Percentiles rank a stretch among this genome's conserved stretches.
Evolutionary conservation across 2,113 vertebrate genomes (phyloP).

Genomic region (Poecilia latipinna): DNA sequence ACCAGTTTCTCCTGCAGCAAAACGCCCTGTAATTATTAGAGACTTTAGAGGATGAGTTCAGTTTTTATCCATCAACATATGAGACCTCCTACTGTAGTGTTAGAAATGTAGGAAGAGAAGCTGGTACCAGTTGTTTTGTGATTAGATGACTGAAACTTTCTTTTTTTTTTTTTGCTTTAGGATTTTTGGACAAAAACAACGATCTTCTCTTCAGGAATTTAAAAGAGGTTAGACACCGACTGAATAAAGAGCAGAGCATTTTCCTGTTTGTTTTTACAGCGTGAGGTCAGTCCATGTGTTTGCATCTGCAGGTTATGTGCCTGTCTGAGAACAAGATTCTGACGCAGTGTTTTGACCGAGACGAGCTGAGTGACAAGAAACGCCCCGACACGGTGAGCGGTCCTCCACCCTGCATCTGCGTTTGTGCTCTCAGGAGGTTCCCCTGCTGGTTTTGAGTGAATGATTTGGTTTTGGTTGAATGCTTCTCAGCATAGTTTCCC

Average conservation of each 20-base stretch:
- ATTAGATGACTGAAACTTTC: not conserved
- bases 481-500: conserved; percentile 56
- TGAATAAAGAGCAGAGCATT: not conserved
- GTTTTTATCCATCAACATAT: too few relatives aligned
- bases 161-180: conserved; percentile 65
- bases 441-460: not conserved
- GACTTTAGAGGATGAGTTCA: too few relatives aligned
- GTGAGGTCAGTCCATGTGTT: not conserved
- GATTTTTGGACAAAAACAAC: conserved; percentile 99
- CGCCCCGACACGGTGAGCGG: conserved; percentile 91
- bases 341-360: conserved; percentile 90
- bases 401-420: not conserved
- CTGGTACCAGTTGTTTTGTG: not conserved
- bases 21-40: too few relatives aligned
- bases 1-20: too few relatives aligned
- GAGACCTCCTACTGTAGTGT: too few relatives aligned
- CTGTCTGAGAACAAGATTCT: conserved; percentile 94
- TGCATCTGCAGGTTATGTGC: conserved; percentile 87
- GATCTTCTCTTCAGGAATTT: conserved; percentile 97
- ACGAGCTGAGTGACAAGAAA: conserved; percentile 95
- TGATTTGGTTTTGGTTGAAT: not conserved
- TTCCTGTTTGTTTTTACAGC: not conserved
- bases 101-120: too few relatives aligned
- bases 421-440: not conserved
- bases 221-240: conserved; percentile 88